Evolutionary conservation across 2,888 invertebrate species (phyloP).

Genomic region (Periphyllus acericola): DNA sequence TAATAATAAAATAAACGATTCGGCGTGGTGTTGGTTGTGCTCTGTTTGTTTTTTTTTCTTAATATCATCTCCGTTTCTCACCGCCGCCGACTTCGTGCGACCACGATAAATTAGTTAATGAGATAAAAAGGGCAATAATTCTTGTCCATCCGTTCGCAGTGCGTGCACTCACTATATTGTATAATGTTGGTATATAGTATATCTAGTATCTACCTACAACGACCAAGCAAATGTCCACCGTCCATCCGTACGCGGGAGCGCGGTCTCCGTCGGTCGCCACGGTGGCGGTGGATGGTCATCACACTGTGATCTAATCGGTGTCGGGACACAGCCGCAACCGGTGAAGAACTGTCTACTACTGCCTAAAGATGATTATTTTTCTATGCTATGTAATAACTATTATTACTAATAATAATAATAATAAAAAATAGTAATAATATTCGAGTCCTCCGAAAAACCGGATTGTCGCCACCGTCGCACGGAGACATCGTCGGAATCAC

Average conservation of each 20-base stretch:
- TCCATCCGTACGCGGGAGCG: neutral
- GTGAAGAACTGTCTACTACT: neutral
- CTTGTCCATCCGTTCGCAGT: slow-evolving; percentile 27
- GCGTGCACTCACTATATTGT: slow-evolving; percentile 7
- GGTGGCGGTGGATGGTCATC: neutral
- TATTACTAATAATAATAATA: slow-evolving; percentile 22
- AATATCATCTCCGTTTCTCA: slow-evolving; percentile 40
- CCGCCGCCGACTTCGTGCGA: slow-evolving; percentile 32
- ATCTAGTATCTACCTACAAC: neutral
- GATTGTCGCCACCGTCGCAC: neutral
- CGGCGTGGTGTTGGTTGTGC: slow-evolving; percentile 7
- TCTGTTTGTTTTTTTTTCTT: slow-evolving; percentile 33
- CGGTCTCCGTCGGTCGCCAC: neutral
- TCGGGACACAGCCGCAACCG: neutral
- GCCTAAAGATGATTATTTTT: no score
- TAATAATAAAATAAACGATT: slow-evolving; percentile 41
- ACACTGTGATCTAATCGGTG: slow-evolving; percentile 42
- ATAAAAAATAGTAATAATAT: slow-evolving; percentile 16
- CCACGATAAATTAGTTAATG: slow-evolving; percentile 62
- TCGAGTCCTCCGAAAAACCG: slow-evolving; percentile 35
- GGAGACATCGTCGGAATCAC: neutral
- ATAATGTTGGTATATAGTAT: neutral
- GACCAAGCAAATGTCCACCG: neutral
- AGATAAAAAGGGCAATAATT: slow-evolving; percentile 62
- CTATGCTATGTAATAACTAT: neutral